Conservation (phyloP, 2,113 vertebrate species). For the Otis tarda region DNA sequence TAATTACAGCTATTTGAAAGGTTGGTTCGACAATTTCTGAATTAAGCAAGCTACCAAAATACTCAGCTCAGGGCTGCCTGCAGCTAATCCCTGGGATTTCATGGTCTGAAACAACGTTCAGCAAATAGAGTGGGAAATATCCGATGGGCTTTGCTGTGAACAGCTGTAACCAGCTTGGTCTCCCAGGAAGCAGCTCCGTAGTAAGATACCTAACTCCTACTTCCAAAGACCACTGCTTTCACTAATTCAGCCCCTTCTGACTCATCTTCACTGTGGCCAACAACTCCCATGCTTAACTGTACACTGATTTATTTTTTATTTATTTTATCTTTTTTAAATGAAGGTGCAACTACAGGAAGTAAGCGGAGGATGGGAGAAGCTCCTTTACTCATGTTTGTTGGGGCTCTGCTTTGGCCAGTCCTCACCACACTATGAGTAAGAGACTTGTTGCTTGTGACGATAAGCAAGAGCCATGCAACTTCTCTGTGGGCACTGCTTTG, state of each 20-base stretch:
- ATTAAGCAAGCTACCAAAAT: conserved; percentile 41
- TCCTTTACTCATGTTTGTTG: background rate
- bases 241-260: background rate
- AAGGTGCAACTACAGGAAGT: background rate
- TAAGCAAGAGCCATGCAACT: background rate
- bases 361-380: background rate
- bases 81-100: background rate
- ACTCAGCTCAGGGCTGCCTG: background rate
- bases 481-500: background rate
- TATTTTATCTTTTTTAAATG: background rate
- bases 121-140: background rate
- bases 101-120: background rate
- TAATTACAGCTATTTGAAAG: conserved; percentile 60
- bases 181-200: background rate
- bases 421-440: background rate
- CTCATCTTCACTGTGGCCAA: fast-evolving
- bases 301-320: background rate
- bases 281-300: background rate
- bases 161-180: background rate
- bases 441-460: background rate
- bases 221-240: background rate
- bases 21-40: conserved; percentile 49
- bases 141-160: background rate
- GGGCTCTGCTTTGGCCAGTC: background rate
- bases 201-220: background rate